phyloP scores from a whole-genome alignment of 2,888 invertebrate genomes.

The Cerastis rubricosa region DNA sequence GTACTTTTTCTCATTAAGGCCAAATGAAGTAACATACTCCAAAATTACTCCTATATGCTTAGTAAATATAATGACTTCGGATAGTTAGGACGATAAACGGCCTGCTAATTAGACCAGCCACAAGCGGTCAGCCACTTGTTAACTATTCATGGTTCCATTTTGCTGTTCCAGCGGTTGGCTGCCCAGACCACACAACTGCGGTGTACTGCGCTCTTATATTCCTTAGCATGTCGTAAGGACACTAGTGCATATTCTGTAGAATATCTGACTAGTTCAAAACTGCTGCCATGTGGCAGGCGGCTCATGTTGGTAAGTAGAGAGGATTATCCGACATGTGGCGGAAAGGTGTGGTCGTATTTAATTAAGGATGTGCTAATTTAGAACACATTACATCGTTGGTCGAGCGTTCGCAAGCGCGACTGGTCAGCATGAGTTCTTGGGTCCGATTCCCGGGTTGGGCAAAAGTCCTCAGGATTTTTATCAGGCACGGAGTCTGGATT shows the following conservation, averaged over 20 bases:
- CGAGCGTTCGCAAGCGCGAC: too few species aligned
- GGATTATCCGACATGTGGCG: background rate
- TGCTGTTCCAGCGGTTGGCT: constrained; percentile 16
- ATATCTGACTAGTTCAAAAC: background rate
- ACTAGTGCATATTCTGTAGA: background rate
- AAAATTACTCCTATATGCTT: background rate
- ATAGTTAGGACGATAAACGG: background rate
- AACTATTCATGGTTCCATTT: constrained; percentile 27
- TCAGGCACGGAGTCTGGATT: too few species aligned
- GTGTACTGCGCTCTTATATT: background rate
- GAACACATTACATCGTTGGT: too few species aligned
- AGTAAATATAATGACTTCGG: background rate
- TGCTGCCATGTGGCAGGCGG: background rate
- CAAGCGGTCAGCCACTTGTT: constrained; percentile 24
- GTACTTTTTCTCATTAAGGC: background rate
- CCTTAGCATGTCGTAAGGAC: background rate
- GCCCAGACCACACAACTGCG: background rate
- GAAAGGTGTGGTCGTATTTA: background rate
- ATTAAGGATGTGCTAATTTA: background rate
- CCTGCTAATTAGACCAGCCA: constrained; percentile 24
- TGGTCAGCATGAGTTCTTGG: too few species aligned
- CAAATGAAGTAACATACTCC: background rate
- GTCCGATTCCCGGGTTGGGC: too few species aligned
- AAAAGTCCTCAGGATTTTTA: too few species aligned
- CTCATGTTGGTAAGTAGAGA: background rate